These are phyloP conservation scores for Gephyroberyx darwinii DNA, from an alignment of 2,797 vertebrate species.

Conservation along the genomic window DNA sequence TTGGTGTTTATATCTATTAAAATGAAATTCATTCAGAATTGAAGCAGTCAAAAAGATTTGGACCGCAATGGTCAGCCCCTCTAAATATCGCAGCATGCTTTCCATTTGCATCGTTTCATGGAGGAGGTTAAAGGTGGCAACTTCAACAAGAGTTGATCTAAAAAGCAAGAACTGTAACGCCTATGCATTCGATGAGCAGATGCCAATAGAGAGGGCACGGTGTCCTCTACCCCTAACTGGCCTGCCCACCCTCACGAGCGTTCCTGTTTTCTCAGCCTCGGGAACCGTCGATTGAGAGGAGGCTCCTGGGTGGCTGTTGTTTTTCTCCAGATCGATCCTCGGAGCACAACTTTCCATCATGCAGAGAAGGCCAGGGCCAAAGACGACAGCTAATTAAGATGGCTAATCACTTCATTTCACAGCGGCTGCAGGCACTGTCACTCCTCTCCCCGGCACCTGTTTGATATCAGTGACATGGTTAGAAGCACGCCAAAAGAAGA, in stretches of 20 bases:
- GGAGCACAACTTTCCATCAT: conserved; percentile 75
- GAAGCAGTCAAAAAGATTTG: background rate
- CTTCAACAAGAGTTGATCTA: conserved; percentile 19
- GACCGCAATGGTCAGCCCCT: background rate
- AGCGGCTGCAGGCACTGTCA: conserved; percentile 65
- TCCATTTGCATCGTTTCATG: conserved; percentile 23
- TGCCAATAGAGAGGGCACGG: conserved; percentile 26
- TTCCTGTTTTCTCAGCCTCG: conserved; percentile 26
- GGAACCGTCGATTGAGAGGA: conserved; percentile 46
- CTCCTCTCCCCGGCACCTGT: conserved; percentile 57
- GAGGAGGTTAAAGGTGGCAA: conserved; percentile 21
- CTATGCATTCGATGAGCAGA: conserved; percentile 25
- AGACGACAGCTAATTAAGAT: conserved; percentile 81
- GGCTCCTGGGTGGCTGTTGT: conserved; percentile 58
- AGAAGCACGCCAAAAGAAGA: conserved; percentile 14
- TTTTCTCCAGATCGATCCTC: conserved; percentile 69
- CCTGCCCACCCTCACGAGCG: background rate
- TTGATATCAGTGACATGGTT: conserved; percentile 53
- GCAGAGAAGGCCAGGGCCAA: conserved; percentile 65
- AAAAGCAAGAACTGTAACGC: conserved; percentile 11
- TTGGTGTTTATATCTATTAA: background rate
- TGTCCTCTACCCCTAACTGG: conserved; percentile 33
- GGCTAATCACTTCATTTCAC: conserved; percentile 77
- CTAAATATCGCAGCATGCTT: background rate
- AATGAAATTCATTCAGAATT: background rate